Evolutionary conservation across 2,797 vertebrate genomes (phyloP).

Genomic region (Eutrigla gurnardus): DNA sequence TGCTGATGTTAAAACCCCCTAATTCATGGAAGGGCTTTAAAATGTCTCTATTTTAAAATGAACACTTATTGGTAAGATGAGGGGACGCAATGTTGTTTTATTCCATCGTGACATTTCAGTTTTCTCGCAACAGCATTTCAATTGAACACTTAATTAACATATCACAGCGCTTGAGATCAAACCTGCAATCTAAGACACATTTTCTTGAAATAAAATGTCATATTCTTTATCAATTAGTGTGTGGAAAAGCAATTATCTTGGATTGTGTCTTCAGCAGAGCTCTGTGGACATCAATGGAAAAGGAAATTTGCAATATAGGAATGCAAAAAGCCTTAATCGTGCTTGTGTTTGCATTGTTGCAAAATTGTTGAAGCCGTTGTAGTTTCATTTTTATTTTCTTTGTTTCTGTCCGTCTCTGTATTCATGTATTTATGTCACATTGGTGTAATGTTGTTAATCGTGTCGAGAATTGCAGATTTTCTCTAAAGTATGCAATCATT

Average conservation of each 20-base stretch:
- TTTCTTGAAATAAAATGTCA: constrained; percentile 27
- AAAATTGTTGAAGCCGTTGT: neutral
- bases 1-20: neutral
- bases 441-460: constrained; percentile 26
- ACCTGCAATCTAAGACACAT: constrained; percentile 7
- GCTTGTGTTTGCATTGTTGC: constrained; percentile 13
- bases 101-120: neutral
- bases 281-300: constrained; percentile 18
- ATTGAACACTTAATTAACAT: constrained; percentile 12
- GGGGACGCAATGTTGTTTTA: neutral
- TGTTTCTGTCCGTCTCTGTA: neutral
- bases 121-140: neutral
- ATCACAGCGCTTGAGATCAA: neutral
- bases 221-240: constrained; percentile 34
- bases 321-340: constrained; percentile 16
- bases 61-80: neutral
- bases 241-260: constrained; percentile 46
- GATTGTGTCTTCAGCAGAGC: constrained; percentile 15
- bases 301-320: constrained; percentile 1
- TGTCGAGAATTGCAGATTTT: constrained; percentile 43
- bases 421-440: constrained; percentile 8
- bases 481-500: constrained; percentile 55
- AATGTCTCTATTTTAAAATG: neutral
- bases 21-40: neutral
- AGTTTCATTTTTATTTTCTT: constrained; percentile 22